Conservation (phyloP, 1,140 invertebrate genomes). For the Drosophila nikananu region DNA sequence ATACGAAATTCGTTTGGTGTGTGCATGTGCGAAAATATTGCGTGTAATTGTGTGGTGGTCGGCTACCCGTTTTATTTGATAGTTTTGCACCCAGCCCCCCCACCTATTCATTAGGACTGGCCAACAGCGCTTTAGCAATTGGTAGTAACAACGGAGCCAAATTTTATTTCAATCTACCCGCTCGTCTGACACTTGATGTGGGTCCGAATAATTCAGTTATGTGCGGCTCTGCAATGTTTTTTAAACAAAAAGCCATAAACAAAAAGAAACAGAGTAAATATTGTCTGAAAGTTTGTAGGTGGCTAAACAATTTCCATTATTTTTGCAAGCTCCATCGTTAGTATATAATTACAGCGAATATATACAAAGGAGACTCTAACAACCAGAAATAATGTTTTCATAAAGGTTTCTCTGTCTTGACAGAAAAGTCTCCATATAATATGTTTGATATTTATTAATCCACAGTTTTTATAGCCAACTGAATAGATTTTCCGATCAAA, state of each 20-base stretch:
- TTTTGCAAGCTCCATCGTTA: background rate
- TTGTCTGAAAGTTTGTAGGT: background rate
- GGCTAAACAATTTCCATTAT: background rate
- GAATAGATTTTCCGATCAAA: too few species aligned
- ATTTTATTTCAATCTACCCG: background rate
- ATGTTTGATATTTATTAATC: too few species aligned
- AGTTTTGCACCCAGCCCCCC: constrained; percentile 44
- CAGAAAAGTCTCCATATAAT: too few species aligned
- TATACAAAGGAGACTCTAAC: background rate
- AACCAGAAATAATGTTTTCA: too few species aligned
- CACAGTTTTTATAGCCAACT: too few species aligned
- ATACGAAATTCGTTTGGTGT: constrained; percentile 14
- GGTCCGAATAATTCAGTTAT: constrained; percentile 21
- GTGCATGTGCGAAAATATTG: constrained; percentile 32
- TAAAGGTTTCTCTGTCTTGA: too few species aligned
- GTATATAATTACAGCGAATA: background rate
- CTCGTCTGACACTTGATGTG: constrained; percentile 22
- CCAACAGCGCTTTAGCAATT: constrained; percentile 31
- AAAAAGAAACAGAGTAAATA: constrained; percentile 7
- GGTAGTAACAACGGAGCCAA: constrained; percentile 24
- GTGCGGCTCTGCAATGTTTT: background rate
- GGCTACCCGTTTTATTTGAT: constrained; percentile 63
- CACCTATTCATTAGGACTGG: constrained; percentile 62
- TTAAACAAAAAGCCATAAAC: background rate
- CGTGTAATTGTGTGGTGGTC: constrained; percentile 44